These are phyloP conservation scores for Gobionotothen gibberifrons DNA, from an alignment of 2,797 vertebrate genomes.

Conservation along the genomic window DNA sequence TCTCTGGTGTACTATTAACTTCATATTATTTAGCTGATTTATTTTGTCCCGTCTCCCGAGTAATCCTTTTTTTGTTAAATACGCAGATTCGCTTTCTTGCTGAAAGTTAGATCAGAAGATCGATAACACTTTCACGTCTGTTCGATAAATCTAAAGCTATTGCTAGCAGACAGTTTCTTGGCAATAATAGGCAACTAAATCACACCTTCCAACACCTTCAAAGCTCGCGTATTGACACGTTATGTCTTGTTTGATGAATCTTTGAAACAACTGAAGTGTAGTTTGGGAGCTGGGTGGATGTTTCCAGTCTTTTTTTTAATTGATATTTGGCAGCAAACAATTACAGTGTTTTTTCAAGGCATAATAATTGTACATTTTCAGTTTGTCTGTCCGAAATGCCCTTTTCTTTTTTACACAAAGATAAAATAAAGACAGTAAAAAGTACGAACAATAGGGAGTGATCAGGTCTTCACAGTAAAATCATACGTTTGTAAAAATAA, in stretches of 20 bases:
- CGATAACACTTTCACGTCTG: not conserved
- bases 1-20: not conserved
- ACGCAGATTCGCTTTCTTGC: not conserved
- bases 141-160: not conserved
- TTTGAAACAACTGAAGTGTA: not conserved
- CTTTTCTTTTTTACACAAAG: no score
- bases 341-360: no score
- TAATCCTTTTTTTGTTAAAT: not conserved
- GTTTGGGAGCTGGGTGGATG: not conserved
- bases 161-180: not conserved
- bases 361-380: no score
- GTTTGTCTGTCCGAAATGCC: no score
- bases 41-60: not conserved
- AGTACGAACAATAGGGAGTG: no score
- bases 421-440: no score
- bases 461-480: no score
- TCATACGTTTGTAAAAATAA: no score
- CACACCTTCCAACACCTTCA: not conserved
- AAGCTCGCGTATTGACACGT: not conserved
- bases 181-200: not conserved
- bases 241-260: slow-evolving; percentile 1
- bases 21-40: not conserved
- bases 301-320: not conserved
- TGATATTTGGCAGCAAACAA: no score
- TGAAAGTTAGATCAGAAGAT: not conserved